phyloP scores from a whole-genome alignment of 2,113 vertebrate species.

The Hippoglossus stenolepis region DNA sequence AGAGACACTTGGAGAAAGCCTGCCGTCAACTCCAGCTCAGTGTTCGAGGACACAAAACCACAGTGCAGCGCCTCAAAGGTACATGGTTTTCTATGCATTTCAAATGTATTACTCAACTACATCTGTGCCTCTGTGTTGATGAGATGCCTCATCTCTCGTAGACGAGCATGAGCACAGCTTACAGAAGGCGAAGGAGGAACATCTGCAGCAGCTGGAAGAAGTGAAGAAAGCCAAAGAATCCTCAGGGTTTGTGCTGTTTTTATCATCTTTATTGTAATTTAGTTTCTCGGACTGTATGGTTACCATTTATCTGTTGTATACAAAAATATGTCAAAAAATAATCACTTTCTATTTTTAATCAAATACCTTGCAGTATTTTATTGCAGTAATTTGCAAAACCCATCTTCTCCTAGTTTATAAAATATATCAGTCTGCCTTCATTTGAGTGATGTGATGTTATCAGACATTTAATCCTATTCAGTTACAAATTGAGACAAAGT shows the following conservation, averaged over 20 bases:
- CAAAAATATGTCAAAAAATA: too few species aligned
- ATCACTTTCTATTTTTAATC: too few species aligned
- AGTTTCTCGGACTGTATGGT: background rate
- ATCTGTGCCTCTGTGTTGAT: background rate
- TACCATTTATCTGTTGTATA: too few species aligned
- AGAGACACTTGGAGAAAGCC: slow-evolving; percentile 86
- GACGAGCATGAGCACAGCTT: slow-evolving; percentile 76
- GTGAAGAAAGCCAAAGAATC: slow-evolving; percentile 49
- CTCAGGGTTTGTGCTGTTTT: slow-evolving; percentile 59
- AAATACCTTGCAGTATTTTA: too few species aligned
- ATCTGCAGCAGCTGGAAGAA: slow-evolving; percentile 68
- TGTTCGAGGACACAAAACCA: slow-evolving; percentile 82
- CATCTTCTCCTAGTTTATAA: too few species aligned
- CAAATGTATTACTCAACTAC: background rate
- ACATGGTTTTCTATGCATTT: background rate
- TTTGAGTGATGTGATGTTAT: too few species aligned
- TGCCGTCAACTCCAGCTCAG: slow-evolving; percentile 86
- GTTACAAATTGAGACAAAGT: too few species aligned
- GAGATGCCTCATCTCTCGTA: slow-evolving; percentile 40
- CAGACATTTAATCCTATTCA: too few species aligned
- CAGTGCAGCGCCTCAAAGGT: slow-evolving; percentile 85
- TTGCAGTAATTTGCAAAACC: too few species aligned
- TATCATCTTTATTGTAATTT: background rate
- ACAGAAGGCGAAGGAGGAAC: slow-evolving; percentile 61
- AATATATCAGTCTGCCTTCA: too few species aligned